These are phyloP conservation scores for Luperina testacea DNA, from an alignment of 2,888 invertebrate genomes.

Conservation along the genomic window DNA sequence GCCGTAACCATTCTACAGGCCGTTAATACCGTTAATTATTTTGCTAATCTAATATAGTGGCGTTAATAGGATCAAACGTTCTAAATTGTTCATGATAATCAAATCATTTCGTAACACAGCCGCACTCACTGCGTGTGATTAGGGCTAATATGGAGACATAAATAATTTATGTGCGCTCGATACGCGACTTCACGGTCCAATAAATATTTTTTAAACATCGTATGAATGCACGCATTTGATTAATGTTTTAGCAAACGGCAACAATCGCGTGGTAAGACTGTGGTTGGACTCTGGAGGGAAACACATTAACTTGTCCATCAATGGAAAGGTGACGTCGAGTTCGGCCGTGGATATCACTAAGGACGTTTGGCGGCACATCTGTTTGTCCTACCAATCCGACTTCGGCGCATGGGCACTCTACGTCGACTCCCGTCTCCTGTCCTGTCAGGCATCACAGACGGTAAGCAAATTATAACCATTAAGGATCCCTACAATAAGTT, in stretches of 20 bases:
- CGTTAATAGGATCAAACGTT: constrained; percentile 22
- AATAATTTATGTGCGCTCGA: constrained; percentile 67
- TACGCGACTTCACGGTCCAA: constrained; percentile 67
- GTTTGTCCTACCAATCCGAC: constrained; percentile 91
- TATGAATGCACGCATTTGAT: constrained; percentile 45
- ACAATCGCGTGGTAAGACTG: constrained; percentile 86
- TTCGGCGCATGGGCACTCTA: constrained; percentile 91
- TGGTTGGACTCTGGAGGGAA: constrained; percentile 91
- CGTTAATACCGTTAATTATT: not conserved
- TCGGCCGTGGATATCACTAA: constrained; percentile 82
- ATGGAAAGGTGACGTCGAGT: constrained; percentile 85
- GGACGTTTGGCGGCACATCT: constrained; percentile 92
- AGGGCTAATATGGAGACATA: constrained; percentile 66
- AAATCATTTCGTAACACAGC: constrained; percentile 40
- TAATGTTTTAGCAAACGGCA: constrained; percentile 87
- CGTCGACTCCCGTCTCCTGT: constrained; percentile 89
- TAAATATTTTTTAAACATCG: constrained; percentile 50
- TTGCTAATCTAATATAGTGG: constrained; percentile 3
- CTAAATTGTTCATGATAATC: constrained; percentile 28
- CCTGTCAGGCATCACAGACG: constrained; percentile 78
- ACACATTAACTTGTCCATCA: constrained; percentile 90
- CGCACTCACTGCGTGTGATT: constrained; percentile 51
- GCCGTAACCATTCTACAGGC: not conserved
- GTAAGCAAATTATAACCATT: constrained; percentile 71
- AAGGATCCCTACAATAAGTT: not conserved